phyloP scores from a whole-genome alignment of 2,888 invertebrate species.

The Ormyrus thymus region DNA sequence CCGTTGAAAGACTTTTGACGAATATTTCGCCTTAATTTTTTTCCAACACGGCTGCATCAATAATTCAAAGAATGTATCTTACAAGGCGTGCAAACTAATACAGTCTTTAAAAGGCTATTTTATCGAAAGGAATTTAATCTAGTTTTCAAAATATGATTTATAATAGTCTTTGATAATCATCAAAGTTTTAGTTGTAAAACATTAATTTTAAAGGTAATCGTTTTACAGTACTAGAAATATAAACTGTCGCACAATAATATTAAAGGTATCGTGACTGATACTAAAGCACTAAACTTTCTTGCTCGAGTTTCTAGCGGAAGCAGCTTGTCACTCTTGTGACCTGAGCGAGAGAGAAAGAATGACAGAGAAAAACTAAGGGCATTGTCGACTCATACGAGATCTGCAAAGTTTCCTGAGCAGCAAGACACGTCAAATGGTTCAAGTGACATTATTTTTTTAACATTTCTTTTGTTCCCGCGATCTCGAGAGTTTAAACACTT shows the following conservation, averaged over 20 bases:
- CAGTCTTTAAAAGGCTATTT: no score
- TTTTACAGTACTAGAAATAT: neutral
- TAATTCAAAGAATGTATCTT: neutral
- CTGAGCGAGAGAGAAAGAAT: constrained; percentile 40
- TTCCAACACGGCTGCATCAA: neutral
- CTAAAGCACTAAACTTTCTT: constrained; percentile 44
- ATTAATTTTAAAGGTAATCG: no score
- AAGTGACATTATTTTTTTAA: constrained; percentile 9
- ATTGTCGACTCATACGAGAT: constrained; percentile 5
- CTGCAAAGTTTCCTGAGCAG: constrained; percentile 19
- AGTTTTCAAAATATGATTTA: no score
- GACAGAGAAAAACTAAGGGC: constrained; percentile 17
- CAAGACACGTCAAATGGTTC: constrained; percentile 13
- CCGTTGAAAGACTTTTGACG: neutral
- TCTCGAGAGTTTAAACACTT: neutral
- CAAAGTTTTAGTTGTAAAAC: no score
- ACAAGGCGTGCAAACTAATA: no score
- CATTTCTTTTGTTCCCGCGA: neutral
- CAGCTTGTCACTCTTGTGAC: constrained; percentile 44
- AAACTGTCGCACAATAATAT: constrained; percentile 8
- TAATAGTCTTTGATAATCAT: no score
- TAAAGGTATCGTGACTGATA: constrained; percentile 8
- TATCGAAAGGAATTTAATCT: no score
- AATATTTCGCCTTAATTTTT: no score
- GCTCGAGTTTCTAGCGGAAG: constrained; percentile 37